Percentiles rank a stretch among this genome's conserved stretches.
phyloP scores from a whole-genome alignment of 2,113 vertebrate species.

The Megaptera novaeangliae region DNA sequence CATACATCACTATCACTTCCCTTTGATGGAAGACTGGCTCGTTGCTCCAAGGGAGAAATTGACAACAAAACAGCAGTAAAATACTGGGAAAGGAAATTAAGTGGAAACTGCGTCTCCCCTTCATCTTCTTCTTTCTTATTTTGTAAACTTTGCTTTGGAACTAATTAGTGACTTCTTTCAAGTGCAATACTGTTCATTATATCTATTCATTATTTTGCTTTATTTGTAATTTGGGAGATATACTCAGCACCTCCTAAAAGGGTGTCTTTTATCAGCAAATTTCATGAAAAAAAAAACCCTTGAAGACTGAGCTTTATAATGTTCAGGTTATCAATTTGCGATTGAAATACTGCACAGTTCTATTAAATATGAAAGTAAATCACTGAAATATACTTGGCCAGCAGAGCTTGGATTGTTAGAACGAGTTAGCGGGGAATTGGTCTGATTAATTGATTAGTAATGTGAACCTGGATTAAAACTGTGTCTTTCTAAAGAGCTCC shows the following conservation, averaged over 20 bases:
- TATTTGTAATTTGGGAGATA: constrained; percentile 64
- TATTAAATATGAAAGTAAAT: constrained; percentile 34
- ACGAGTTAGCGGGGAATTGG: background rate
- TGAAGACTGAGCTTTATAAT: constrained; percentile 50
- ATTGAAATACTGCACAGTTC: background rate
- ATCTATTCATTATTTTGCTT: constrained; percentile 51
- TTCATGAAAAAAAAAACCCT: constrained; percentile 12
- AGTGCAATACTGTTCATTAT: constrained; percentile 2
- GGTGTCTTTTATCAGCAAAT: constrained; percentile 49
- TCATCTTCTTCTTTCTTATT: constrained; percentile 48
- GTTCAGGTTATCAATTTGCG: background rate
- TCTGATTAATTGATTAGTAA: constrained; percentile 14
- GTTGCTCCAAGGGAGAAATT: constrained; percentile 52
- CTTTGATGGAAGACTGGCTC: constrained; percentile 34
- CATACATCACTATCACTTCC: background rate
- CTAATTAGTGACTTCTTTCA: constrained; percentile 32
- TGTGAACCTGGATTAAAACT: background rate
- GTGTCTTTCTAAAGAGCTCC: background rate
- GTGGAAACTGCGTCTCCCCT: constrained; percentile 24
- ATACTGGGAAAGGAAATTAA: constrained; percentile 66
- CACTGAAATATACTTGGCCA: constrained; percentile 1
- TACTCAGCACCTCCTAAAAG: constrained; percentile 60
- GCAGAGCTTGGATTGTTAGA: background rate
- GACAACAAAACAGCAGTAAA: constrained; percentile 52
- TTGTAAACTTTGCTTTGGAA: constrained; percentile 49